A percentile compares a stretch with the other conserved stretches of the same genome.
phyloP scores from a whole-genome alignment of 2,113 vertebrate species.

The Callospermophilus lateralis region DNA sequence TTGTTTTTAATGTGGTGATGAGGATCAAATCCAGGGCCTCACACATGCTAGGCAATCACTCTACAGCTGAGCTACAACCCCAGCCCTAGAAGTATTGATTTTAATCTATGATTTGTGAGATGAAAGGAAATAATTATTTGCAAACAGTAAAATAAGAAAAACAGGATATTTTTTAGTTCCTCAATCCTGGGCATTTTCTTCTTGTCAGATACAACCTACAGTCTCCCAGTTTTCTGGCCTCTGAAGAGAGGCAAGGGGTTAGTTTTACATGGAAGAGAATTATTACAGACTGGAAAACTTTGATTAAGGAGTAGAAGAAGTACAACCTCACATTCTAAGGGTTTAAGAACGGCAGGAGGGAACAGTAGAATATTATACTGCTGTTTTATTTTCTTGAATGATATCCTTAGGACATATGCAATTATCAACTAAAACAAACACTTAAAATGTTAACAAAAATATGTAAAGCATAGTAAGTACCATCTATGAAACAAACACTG shows the following conservation, averaged over 20 bases:
- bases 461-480: background rate
- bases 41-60: no score
- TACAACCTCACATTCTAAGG: background rate
- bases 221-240: background rate
- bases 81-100: background rate
- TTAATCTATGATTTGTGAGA: slow-evolving; percentile 21
- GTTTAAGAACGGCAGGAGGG: background rate
- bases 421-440: slow-evolving; percentile 1
- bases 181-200: background rate
- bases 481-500: background rate
- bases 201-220: background rate
- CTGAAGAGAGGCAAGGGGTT: background rate
- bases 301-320: background rate
- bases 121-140: slow-evolving; percentile 56
- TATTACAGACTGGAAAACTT: background rate
- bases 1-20: no score
- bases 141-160: slow-evolving; percentile 39
- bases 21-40: no score
- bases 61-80: no score
- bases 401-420: slow-evolving; percentile 64
- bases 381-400: background rate
- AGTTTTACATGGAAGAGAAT: background rate
- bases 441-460: slow-evolving; percentile 10
- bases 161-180: background rate
- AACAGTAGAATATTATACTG: background rate